These are phyloP conservation scores for Papilio glaucus DNA, from an alignment of 1,140 invertebrate genomes.

Conservation along the genomic window DNA sequence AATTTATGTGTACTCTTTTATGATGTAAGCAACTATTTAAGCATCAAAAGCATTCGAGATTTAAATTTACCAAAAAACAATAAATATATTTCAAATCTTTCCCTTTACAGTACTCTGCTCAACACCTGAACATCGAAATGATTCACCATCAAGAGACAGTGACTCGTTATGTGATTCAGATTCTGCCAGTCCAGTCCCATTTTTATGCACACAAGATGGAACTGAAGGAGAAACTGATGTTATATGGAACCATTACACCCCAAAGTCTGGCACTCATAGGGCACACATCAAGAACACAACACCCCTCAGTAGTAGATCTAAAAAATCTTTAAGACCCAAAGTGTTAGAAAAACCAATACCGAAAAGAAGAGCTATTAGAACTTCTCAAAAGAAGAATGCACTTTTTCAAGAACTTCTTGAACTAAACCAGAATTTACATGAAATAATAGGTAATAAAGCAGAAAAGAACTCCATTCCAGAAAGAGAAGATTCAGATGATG, in stretches of 20 bases:
- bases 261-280: slow-evolving; percentile 59
- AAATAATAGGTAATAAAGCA: slow-evolving; percentile 63
- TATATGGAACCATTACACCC: slow-evolving; percentile 81
- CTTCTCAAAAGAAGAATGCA: slow-evolving; percentile 66
- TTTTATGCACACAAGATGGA: slow-evolving; percentile 82
- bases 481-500: slow-evolving; percentile 69
- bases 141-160: slow-evolving; percentile 76
- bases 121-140: slow-evolving; percentile 66
- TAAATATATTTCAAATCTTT: background rate
- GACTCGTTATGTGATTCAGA: slow-evolving; percentile 75
- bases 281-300: slow-evolving; percentile 62
- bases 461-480: slow-evolving; percentile 42
- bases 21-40: too few relatives aligned
- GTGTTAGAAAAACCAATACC: slow-evolving; percentile 64
- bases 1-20: too few relatives aligned
- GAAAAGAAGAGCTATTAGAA: slow-evolving; percentile 62
- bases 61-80: too few relatives aligned
- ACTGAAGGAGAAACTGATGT: slow-evolving; percentile 78
- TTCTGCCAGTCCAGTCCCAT: slow-evolving; percentile 76
- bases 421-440: slow-evolving; percentile 76
- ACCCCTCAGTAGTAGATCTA: slow-evolving; percentile 69
- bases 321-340: slow-evolving; percentile 59
- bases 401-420: slow-evolving; percentile 73
- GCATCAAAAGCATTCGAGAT: too few relatives aligned
- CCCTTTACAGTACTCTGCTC: slow-evolving; percentile 74